These are phyloP conservation scores for Calyptommatus sinebrachiatus DNA, from an alignment of 2,113 vertebrate species.

Conservation along the genomic window DNA sequence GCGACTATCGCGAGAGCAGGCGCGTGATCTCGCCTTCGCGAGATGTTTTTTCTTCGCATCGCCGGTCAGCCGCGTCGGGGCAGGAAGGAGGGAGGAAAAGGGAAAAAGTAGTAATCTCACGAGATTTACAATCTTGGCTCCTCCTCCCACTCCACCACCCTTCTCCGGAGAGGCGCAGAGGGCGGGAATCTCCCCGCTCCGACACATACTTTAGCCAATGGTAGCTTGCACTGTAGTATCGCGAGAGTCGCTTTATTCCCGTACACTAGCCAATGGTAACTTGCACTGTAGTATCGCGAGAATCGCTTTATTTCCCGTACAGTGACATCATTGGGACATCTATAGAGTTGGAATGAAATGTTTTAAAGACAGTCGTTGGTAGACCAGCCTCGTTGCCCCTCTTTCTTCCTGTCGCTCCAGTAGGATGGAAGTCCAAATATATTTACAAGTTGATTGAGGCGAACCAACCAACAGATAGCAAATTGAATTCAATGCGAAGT, in stretches of 20 bases:
- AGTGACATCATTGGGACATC: too few species aligned
- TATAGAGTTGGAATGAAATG: too few species aligned
- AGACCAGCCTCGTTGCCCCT: too few species aligned
- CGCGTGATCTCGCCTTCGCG: background rate
- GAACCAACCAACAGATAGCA: too few species aligned
- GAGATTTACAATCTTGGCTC: background rate
- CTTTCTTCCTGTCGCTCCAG: too few species aligned
- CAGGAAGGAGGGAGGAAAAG: background rate
- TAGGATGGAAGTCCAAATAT: too few species aligned
- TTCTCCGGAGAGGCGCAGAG: too few species aligned
- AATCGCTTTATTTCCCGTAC: background rate
- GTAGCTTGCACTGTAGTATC: rapidly evolving
- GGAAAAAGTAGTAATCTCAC: background rate
- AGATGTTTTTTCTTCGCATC: background rate
- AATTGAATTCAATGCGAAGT: too few species aligned
- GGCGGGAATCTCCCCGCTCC: too few species aligned
- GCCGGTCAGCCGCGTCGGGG: rapidly evolving
- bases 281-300: background rate
- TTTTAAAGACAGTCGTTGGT: too few species aligned
- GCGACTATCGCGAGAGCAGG: background rate
- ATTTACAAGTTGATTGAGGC: too few species aligned
- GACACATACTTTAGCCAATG: background rate
- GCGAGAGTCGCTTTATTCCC: background rate
- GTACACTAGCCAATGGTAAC: background rate
- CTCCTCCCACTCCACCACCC: background rate